phyloP scores from a whole-genome alignment of 2,113 vertebrate genomes.

The Neodontobutis hainanensis region DNA sequence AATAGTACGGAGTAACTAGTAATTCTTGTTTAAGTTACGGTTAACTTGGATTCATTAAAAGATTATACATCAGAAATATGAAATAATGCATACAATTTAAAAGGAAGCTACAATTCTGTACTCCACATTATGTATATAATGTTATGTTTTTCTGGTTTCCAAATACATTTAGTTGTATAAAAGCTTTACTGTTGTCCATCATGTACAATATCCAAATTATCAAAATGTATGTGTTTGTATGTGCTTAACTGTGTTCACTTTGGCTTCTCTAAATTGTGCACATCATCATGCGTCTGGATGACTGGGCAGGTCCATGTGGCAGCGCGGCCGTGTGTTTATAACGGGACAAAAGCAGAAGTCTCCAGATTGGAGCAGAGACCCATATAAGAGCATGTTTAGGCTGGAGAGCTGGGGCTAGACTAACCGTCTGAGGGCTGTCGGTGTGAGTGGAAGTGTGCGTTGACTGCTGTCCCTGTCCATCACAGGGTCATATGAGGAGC shows the following conservation, averaged over 20 bases:
- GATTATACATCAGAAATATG: too few relatives aligned
- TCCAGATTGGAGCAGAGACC: constrained; percentile 57
- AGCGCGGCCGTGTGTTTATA: constrained; percentile 44
- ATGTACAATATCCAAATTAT: constrained; percentile 1
- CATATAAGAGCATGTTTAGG: constrained; percentile 69
- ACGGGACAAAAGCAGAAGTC: constrained; percentile 28
- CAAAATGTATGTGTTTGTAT: not conserved
- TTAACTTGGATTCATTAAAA: too few relatives aligned
- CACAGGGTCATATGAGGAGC: constrained; percentile 77
- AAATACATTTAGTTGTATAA: constrained; percentile 7
- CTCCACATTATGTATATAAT: not conserved
- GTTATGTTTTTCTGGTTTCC: not conserved
- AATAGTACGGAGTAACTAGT: too few relatives aligned
- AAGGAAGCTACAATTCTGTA: too few relatives aligned
- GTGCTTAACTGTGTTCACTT: not conserved
- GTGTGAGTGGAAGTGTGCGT: constrained; percentile 25
- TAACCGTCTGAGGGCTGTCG: constrained; percentile 43
- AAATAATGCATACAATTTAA: too few relatives aligned
- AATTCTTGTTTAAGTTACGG: too few relatives aligned
- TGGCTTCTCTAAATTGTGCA: constrained; percentile 1
- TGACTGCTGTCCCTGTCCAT: constrained; percentile 75
- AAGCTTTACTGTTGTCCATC: constrained; percentile 2
- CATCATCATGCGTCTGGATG: constrained; percentile 23
- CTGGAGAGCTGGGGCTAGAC: constrained; percentile 46
- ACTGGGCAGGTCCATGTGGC: constrained; percentile 10